These are phyloP conservation scores for Acropternis orthonyx DNA, from an alignment of 2,797 vertebrate species.

Conservation along the genomic window DNA sequence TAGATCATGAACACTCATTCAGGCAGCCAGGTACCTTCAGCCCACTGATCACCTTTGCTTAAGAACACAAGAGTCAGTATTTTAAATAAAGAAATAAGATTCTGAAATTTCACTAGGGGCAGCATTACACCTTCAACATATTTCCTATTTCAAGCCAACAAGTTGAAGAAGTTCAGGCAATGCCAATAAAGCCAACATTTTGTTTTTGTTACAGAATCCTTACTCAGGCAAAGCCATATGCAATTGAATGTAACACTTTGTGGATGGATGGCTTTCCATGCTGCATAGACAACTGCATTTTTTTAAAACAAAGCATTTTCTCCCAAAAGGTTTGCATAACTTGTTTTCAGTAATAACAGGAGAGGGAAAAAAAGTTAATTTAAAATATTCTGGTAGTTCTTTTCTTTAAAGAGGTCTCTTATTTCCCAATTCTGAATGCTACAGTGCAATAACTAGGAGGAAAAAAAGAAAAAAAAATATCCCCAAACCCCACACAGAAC, in stretches of 20 bases:
- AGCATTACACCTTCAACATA: not conserved
- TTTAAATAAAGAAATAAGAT: not conserved
- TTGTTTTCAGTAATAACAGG: not conserved
- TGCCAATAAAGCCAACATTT: not conserved
- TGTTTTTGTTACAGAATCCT: not conserved
- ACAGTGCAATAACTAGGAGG: not conserved
- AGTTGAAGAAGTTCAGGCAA: not conserved
- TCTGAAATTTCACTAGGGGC: not conserved
- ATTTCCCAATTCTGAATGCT: not conserved
- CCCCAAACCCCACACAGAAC: rapidly evolving
- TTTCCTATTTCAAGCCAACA: not conserved
- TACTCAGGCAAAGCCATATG: not conserved
- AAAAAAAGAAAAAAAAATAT: not conserved
- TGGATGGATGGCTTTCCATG: not conserved
- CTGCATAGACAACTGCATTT: not conserved
- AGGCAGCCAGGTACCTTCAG: not conserved
- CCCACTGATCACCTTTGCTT: not conserved
- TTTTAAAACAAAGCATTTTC: not conserved
- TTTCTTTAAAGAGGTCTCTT: not conserved
- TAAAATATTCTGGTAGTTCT: not conserved
- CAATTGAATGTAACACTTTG: not conserved
- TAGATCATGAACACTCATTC: not conserved
- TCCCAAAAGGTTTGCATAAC: not conserved
- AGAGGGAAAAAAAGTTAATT: not conserved
- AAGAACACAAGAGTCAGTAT: not conserved